phyloP scores from a whole-genome alignment of 2,797 vertebrate genomes.

The Micrastur ruficollis region DNA sequence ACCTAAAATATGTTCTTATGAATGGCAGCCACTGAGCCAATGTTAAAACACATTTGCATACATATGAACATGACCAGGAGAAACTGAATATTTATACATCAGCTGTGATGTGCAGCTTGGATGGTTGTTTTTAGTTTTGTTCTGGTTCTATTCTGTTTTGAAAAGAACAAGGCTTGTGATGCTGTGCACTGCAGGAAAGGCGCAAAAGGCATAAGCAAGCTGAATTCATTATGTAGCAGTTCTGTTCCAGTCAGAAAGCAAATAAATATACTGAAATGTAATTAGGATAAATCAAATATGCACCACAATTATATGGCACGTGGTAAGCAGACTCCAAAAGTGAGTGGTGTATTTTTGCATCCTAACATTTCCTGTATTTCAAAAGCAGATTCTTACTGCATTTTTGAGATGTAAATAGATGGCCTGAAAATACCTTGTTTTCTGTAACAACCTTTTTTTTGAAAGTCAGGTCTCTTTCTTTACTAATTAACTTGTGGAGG shows the following conservation, averaged over 20 bases:
- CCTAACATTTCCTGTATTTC: neutral
- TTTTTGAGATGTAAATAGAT: conserved; percentile 17
- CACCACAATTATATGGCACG: neutral
- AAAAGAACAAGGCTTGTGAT: neutral
- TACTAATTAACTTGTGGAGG: neutral
- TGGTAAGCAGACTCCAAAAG: neutral
- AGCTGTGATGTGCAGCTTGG: neutral
- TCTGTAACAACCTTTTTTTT: neutral
- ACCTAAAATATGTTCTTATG: neutral
- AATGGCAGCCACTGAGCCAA: neutral
- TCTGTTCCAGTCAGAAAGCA: conserved; percentile 6
- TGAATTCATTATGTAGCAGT: neutral
- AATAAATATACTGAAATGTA: neutral
- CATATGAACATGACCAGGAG: neutral
- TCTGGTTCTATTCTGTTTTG: neutral
- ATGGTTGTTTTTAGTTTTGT: neutral
- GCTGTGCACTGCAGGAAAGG: neutral
- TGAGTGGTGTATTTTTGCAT: neutral
- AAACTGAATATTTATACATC: neutral
- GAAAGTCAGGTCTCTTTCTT: neutral
- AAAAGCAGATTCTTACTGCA: neutral
- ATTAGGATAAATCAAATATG: neutral
- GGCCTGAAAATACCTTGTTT: neutral
- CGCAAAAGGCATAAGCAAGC: neutral
- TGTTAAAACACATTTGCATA: neutral